Base-by-base conservation (phyloP, 2,888 invertebrate species). In the Caenorhabditis sulstoni region DNA sequence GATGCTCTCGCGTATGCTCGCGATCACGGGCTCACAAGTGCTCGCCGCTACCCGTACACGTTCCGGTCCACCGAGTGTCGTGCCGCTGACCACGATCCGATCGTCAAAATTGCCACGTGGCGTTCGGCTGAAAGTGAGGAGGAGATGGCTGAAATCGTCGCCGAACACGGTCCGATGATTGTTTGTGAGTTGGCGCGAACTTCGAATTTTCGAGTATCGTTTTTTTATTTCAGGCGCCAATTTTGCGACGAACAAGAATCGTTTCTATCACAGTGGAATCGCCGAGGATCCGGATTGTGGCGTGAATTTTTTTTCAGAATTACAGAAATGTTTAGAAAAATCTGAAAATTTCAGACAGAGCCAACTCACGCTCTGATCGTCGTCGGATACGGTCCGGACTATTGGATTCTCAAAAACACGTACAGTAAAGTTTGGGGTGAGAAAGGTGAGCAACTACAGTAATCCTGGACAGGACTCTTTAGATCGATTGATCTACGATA, bases 351-450 rank as follows among this genome's bases (percentile, higher is more conserved):
- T 3, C 29, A 29, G 57, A 76, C 50, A 5, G 68, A 76, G n/a
- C 76, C 67, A 37, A 76, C 68, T 1, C 76, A 76, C n/a, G 76
- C 76, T 12, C 45, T 76, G 9, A 39, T 68, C 4, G 62, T 76
- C 7, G 45, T 76, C 14, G 76, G 76, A 16, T 76, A 76, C 20
- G 68, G 68, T 20, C 68, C 67, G 14, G 76, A 68, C 44, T 76
- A 76, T 18, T 76, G 76, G 76, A 16, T 76, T 22, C 23, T 76
- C 16, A 76, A 76, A 62, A 76, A 76, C 64, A 68, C 57, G 5
- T 76, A 68, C 52, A 64, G 76, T 16, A 55, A 44, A 35, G 18
- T 64, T n/a, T 76, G 76, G 76, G 76, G 76, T 18, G 76, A 76
- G 45, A 65, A 65, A 39, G 71, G 55, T 55, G 14, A 8, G 3